Base-by-base conservation (phyloP, 2,797 vertebrate genomes). In the Enteromius viviparus region DNA sequence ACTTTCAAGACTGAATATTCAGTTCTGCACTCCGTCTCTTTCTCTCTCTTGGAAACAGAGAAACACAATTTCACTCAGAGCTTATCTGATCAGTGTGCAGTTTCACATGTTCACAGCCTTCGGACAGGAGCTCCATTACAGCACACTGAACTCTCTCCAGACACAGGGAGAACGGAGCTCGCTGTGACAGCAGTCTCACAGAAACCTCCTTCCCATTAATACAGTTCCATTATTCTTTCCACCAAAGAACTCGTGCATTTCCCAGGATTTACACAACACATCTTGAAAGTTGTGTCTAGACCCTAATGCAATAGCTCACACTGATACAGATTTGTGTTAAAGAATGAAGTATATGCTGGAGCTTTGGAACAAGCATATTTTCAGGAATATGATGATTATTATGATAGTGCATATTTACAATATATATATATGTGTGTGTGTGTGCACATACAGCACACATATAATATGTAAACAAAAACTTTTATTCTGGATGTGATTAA, bases 71-170 rank as follows among this genome's bases (percentile, higher is more conserved):
- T 23, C 71, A 55, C 55, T 77, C 49, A 55, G 40, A 45, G 55
- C 85, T 85, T 81, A 84, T 85, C 84, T 66, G 76, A 82, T 65
- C 45, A 53, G 65, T 75, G 70, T 77, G 81, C 40, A 12, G 65
- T 75, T 74, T 76, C 42, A 34, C 81, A 76, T 49, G 34, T 69
- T 86, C 49, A 72, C 49, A 82, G 81, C 53, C 42, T 4, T 80
- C 17, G 78, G 76, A 65, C 69, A 76, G 64, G 72, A 80, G 72
- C 85, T 76, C 9, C 49, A 80, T 87, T 85, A 82, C 82, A 47
- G 51, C 47, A 55, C 65, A 71, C 32, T 81, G 55, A 76, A 74
- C 78, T 70, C 51, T 84, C 23, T 47, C 65, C 70, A 77, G 76
- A 76, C 76, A 76, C 82, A 76, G 55, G 76, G 76, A 84, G 79